A percentile compares a stretch with the other conserved stretches of the same genome.
phyloP scores from a whole-genome alignment of 2,113 vertebrate species.

The Suricata suricatta region DNA sequence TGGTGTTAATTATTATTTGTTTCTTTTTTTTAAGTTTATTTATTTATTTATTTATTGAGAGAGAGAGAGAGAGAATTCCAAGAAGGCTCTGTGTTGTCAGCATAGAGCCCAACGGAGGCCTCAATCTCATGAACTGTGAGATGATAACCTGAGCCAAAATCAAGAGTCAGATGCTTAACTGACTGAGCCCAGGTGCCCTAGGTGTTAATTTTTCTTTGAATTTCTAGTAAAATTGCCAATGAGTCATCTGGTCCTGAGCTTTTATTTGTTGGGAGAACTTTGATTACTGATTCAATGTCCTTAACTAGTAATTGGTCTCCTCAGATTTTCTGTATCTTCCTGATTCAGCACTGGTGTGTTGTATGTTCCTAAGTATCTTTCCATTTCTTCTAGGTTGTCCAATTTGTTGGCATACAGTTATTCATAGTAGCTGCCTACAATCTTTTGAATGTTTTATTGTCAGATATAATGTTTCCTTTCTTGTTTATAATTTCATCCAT shows the following conservation, averaged over 20 bases:
- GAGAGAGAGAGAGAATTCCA: no score
- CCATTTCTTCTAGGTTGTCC: background rate
- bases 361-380: background rate
- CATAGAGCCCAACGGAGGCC: no score
- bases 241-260: background rate
- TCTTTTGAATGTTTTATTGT: background rate
- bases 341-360: background rate
- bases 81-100: no score
- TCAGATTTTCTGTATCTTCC: background rate
- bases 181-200: no score
- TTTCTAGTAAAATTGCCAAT: background rate
- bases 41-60: no score
- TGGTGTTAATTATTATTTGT: background rate
- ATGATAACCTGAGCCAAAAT: no score
- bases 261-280: background rate
- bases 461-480: background rate
- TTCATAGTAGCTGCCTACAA: background rate
- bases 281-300: background rate
- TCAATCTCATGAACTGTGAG: no score
- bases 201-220: background rate
- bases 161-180: no score
- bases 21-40: no score
- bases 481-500: background rate
- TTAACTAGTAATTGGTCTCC: background rate
- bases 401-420: background rate